Evolutionary conservation across 1,140 invertebrate genomes (phyloP).

Genomic region (Himalopsyche phryganea): DNA sequence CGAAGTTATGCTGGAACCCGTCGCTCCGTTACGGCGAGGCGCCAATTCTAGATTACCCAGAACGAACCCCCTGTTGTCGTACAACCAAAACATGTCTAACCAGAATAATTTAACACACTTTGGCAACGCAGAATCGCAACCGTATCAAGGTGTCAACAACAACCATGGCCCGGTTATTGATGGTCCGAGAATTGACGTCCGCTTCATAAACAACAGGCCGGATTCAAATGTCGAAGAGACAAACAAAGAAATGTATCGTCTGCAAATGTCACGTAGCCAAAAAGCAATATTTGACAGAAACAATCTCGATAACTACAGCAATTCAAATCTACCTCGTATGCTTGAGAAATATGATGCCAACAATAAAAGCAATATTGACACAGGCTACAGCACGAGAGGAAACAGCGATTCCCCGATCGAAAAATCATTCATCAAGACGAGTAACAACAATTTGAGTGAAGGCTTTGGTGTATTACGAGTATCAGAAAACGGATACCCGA

Average conservation of each 20-base stretch:
- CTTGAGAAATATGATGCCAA: constrained; percentile 32
- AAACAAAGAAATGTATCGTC: constrained; percentile 52
- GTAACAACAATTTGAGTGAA: constrained; percentile 17
- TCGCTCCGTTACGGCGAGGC: constrained; percentile 46
- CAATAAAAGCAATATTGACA: constrained; percentile 15
- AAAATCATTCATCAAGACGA: constrained; percentile 4
- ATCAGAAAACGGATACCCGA: constrained; percentile 46
- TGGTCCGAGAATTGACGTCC: constrained; percentile 3
- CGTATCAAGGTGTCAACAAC: not conserved
- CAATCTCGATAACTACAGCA: constrained; percentile 48
- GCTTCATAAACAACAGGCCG: constrained; percentile 34
- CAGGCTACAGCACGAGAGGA: constrained; percentile 36
- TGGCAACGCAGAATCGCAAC: constrained; percentile 32
- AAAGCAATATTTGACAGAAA: constrained; percentile 48
- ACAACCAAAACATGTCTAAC: constrained; percentile 39
- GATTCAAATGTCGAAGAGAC: constrained; percentile 53
- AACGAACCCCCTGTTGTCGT: constrained; percentile 53
- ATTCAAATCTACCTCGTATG: constrained; percentile 42
- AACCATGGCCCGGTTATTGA: constrained; percentile 10
- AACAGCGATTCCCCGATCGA: constrained; percentile 11
- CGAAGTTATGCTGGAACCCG: constrained; percentile 45
- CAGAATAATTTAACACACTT: constrained; percentile 47
- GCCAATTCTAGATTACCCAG: constrained; percentile 50
- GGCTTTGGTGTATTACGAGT: constrained; percentile 9
- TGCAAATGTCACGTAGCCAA: constrained; percentile 52